Base-by-base conservation (phyloP, 64 coral and sea anemone genomes). In the Acropora yongei region DNA sequence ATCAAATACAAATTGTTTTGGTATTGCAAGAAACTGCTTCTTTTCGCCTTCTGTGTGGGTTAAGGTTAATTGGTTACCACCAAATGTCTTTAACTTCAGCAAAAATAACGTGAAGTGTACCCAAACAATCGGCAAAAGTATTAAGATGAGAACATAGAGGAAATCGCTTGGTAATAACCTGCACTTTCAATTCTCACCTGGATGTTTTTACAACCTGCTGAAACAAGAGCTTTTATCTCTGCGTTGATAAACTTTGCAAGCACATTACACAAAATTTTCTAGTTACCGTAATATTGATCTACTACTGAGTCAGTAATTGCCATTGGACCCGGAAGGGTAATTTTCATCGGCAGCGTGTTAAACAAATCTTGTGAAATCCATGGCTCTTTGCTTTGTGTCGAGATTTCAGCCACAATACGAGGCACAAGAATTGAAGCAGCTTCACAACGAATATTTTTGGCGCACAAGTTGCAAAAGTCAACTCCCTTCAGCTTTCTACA, bases 151-250 rank as follows among this genome's bases (percentile, higher is more conserved):
- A 30, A 30, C 30, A 30, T 30, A 30, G 30, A 30, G 30, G 30
- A 30, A 30, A 30, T 30, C 30, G 60, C 60, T 13, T 14, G 16
- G 2, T 14, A 0, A 63, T 8, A 63, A 63, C 60, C 2, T 63
- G 6, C 60, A 13, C 4, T 71, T 41, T 39, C 39, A 3, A 30
- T 30, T 53, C 77, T 45, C 74, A 98, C 96, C 96, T 98, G 96
- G 92, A 98, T 98, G 60, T 92, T 65, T 41, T 94, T 94, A 65
- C 96, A 98, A 16, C 96, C 96, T 3, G 90, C 77, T 8, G 88
- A 76, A 44, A 74, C 89, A 41, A 98, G 76, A 11, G 80, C 89
- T 49, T 57, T 67, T 19, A 98, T 88, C 89, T 98, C 96, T 49
- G 11, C 53, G 67, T 95, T 98, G 47, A 98, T 19, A 74, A 93